Percentiles rank a stretch among this genome's conserved stretches.
These are phyloP conservation scores for Chalcosyrphus nemorum DNA, from an alignment of 2,888 invertebrate species.

Conservation along the genomic window DNA sequence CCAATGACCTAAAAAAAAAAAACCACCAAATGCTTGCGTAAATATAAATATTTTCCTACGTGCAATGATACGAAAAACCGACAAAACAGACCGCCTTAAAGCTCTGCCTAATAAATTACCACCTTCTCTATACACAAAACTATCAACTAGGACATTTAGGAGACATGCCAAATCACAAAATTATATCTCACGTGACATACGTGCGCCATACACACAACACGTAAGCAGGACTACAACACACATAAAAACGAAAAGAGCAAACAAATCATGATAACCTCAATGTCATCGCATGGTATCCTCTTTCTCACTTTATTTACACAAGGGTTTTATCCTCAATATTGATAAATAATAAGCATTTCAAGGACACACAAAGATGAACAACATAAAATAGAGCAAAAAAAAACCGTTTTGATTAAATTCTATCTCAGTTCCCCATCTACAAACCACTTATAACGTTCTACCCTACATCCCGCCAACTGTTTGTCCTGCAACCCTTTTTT, in stretches of 20 bases:
- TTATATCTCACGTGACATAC: conserved; percentile 46
- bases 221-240: conserved; percentile 18
- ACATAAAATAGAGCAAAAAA: background rate
- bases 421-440: conserved; percentile 6
- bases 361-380: conserved; percentile 19
- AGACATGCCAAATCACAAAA: conserved; percentile 49
- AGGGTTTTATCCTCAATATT: conserved; percentile 39
- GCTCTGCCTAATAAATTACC: conserved; percentile 54
- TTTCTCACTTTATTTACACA: background rate
- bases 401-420: conserved; percentile 36
- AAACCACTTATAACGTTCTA: conserved; percentile 26
- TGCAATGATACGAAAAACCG: conserved; percentile 13
- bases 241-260: conserved; percentile 26
- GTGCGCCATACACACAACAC: conserved; percentile 29
- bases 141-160: conserved; percentile 30
- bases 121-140: background rate
- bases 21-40: background rate
- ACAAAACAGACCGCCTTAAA: conserved; percentile 30
- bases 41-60: conserved; percentile 23
- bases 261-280: conserved; percentile 31
- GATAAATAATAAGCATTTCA: conserved; percentile 49
- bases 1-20: conserved; percentile 30
- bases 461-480: conserved; percentile 14
- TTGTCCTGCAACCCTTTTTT: conserved; percentile 34
- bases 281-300: conserved; percentile 51